Evolutionary conservation across 1,140 invertebrate species (phyloP), one percentile per base, ranked within the genome.

Genomic region (Leptopilina boulardi): DNA sequence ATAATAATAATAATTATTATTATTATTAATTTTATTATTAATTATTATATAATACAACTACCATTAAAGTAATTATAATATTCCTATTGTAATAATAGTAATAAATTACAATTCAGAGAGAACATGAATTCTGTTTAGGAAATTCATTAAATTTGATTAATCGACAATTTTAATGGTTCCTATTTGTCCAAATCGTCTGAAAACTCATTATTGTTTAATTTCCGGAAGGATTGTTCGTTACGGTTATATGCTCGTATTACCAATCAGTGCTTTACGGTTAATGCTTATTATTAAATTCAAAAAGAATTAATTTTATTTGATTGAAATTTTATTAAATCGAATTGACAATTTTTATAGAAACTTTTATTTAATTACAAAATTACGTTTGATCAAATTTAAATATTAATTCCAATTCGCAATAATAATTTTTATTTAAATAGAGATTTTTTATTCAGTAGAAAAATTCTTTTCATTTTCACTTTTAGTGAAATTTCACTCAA

Each of bases 221-320:
- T 51, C 47, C 47, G n/a, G 47, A 51, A 51, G n/a, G 8, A 51
- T 51, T 18, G 47, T 51, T 51, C 47, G 18, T 51, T 51, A 44
- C 42, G 42, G 42, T 44, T 44, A 5, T 18, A 18, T 15, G 18
- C 47, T 3, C 3, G 2, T 51, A 18, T 18, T 18, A 18, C 1
- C 47, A 51, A 51, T 51, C n/a, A 51, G 8, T 51, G n/a, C n/a
- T n/a, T 18, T 18, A 51, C n/a, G 47, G 13, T 18, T 51, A 18
- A 51, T 51, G n/a, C 6, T 1, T 51, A 18, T 5, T 51, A n/a
- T n/a, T n/a, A n/a, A 18, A 51, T 51, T 51, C 15, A 18, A 18
- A 18, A 51, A 18, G 15, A 51, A 51, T 51, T 51, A 51, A 51
- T 51, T 51, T n/a, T 4, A 2, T 5, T 18, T n/a, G n/a, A n/a